phyloP scores from a whole-genome alignment of 2,113 vertebrate genomes.

The Puntigrus tetrazona region DNA sequence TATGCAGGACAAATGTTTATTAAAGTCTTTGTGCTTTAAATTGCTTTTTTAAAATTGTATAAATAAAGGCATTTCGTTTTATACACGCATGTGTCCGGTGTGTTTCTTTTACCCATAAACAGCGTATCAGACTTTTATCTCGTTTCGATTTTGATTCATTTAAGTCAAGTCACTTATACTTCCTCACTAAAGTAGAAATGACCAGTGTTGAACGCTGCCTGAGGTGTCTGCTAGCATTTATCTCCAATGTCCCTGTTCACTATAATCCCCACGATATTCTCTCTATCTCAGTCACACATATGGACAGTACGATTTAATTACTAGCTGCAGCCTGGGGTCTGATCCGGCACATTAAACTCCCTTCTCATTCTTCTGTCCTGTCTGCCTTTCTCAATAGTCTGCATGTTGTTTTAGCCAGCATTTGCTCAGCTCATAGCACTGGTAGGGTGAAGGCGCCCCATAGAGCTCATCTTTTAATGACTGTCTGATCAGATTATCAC shows the following conservation, averaged over 20 bases:
- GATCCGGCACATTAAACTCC: slow-evolving; percentile 13
- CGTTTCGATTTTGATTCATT: not conserved
- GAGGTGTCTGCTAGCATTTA: slow-evolving; percentile 17
- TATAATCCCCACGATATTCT: slow-evolving; percentile 54
- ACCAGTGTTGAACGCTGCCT: slow-evolving; percentile 12
- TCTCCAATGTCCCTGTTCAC: slow-evolving; percentile 30
- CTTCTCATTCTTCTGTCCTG: slow-evolving; percentile 33
- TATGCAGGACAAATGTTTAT: slow-evolving; percentile 86
- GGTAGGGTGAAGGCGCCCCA: slow-evolving; percentile 45
- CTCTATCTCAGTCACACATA: slow-evolving; percentile 11
- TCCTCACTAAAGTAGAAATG: slow-evolving; percentile 7
- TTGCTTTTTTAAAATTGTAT: slow-evolving; percentile 90
- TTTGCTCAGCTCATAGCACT: slow-evolving; percentile 49
- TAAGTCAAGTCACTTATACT: not conserved
- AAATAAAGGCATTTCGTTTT: slow-evolving; percentile 84
- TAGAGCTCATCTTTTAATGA: slow-evolving; percentile 54
- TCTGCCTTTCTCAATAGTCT: not conserved
- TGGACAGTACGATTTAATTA: slow-evolving; percentile 22
- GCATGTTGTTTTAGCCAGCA: slow-evolving; percentile 43
- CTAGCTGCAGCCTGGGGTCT: slow-evolving; percentile 48
- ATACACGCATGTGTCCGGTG: slow-evolving; percentile 31
- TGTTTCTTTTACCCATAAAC: slow-evolving; percentile 24
- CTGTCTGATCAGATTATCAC: slow-evolving; percentile 68
- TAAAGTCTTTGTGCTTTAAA: slow-evolving; percentile 88
- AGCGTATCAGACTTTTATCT: not conserved